A percentile compares a stretch with the other conserved stretches of the same genome.
These are phyloP conservation scores for Petrocephalus sullivani DNA, from an alignment of 2,797 vertebrate species.

Conservation along the genomic window DNA sequence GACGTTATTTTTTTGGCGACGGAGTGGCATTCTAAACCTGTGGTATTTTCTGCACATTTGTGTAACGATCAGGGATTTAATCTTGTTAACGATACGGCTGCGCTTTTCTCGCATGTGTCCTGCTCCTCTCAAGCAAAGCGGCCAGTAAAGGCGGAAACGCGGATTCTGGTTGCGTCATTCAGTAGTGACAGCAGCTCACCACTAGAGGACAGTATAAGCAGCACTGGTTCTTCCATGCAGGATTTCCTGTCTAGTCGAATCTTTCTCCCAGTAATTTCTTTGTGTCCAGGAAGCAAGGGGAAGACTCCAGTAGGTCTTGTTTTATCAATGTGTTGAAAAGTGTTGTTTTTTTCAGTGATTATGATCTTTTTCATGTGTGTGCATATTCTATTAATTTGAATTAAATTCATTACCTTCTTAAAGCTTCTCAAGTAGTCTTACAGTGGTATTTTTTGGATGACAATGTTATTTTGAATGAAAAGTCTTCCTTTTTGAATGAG, in stretches of 20 bases:
- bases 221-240: constrained; percentile 15
- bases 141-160: not conserved
- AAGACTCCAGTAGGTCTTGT: constrained; percentile 37
- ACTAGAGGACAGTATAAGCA: constrained; percentile 29
- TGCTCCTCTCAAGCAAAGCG: not conserved
- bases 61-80: constrained; percentile 53
- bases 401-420: constrained; percentile 40
- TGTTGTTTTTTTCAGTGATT: constrained; percentile 48
- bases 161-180: constrained; percentile 24
- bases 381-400: constrained; percentile 50
- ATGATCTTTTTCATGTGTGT: constrained; percentile 53
- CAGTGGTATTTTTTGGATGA: constrained; percentile 36
- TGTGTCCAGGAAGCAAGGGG: constrained; percentile 34
- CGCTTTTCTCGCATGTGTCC: constrained; percentile 5
- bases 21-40: constrained; percentile 32
- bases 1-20: constrained; percentile 11
- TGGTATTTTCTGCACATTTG: constrained; percentile 44
- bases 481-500: constrained; percentile 71
- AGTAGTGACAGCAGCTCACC: constrained; percentile 31
- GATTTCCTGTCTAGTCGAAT: constrained; percentile 27
- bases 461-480: constrained; percentile 54
- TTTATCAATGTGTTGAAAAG: constrained; percentile 43
- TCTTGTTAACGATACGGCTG: constrained; percentile 19
- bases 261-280: constrained; percentile 17
- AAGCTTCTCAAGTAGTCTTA: constrained; percentile 32